Conservation (phyloP, 2,797 vertebrate species). For the Scolopax rusticola region DNA sequence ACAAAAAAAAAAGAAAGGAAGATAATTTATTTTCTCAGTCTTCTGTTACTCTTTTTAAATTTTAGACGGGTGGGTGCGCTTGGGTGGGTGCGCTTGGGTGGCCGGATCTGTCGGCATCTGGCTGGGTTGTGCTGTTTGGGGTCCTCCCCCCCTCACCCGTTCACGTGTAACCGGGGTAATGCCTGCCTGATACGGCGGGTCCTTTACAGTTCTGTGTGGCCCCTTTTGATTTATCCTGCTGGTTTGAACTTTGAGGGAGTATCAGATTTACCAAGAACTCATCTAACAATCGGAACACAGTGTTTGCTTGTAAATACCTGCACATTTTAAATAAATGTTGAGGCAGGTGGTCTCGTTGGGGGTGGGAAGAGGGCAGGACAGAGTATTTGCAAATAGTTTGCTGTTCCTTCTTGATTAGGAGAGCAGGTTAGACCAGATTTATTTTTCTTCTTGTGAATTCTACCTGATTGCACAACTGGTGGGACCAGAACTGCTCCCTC, state of each 20-base stretch:
- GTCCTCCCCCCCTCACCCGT: not conserved
- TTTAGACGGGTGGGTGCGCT: not conserved
- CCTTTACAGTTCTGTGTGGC: slow-evolving; percentile 9
- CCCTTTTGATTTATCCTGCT: slow-evolving; percentile 45
- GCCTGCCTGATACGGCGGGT: not conserved
- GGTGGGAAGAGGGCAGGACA: slow-evolving; percentile 20
- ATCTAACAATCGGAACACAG: not conserved
- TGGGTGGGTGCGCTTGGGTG: not conserved
- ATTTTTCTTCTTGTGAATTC: slow-evolving; percentile 48
- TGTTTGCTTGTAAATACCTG: slow-evolving; percentile 66
- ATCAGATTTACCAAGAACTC: slow-evolving; percentile 33
- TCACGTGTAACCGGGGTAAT: not conserved
- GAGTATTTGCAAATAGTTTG: slow-evolving; percentile 35
- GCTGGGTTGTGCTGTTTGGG: not conserved
- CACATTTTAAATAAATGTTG: slow-evolving; percentile 36
- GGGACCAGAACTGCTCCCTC: slow-evolving; percentile 39
- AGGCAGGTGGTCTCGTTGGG: slow-evolving; percentile 51
- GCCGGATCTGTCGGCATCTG: not conserved
- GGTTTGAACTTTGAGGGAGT: slow-evolving; percentile 18
- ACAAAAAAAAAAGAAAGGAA: too few species aligned
- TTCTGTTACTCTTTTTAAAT: too few species aligned
- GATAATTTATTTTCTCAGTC: too few species aligned
- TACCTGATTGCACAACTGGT: slow-evolving; percentile 25
- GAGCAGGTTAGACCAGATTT: slow-evolving; percentile 59
- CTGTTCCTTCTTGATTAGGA: not conserved